Conservation (phyloP, 2,888 invertebrate species). For the Amphiduros pacificus region DNA sequence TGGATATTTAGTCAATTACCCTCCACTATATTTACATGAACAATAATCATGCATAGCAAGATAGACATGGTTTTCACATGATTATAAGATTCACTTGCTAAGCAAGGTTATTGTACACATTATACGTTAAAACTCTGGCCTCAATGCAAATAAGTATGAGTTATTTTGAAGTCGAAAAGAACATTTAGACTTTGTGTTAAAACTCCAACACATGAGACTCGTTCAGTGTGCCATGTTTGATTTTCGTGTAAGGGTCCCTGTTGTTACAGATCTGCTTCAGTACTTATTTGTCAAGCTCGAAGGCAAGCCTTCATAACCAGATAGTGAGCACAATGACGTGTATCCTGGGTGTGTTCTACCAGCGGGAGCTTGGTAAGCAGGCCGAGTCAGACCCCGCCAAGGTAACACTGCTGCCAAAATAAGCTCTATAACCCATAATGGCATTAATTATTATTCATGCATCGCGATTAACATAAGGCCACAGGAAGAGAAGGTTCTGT, state of each 20-base stretch:
- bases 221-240: neutral
- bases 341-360: conserved; percentile 30
- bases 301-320: conserved; percentile 24
- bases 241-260: neutral
- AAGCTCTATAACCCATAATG: neutral
- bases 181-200: neutral
- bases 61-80: no score
- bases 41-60: no score
- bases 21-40: no score
- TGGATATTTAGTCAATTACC: no score
- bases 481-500: no score
- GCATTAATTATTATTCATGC: no score
- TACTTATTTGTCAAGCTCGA: conserved; percentile 14
- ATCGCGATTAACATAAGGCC: no score
- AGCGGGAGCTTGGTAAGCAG: conserved; percentile 4
- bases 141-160: no score
- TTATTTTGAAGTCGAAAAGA: neutral
- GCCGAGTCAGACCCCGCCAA: neutral
- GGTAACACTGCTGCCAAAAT: neutral
- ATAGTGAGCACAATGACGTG: conserved; percentile 29
- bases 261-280: conserved; percentile 31
- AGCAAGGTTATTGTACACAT: conserved; percentile 4
- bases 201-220: neutral
- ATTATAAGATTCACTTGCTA: neutral
- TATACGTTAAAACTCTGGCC: no score